phyloP scores from a whole-genome alignment of 2,797 vertebrate genomes.

The Otus scops region DNA sequence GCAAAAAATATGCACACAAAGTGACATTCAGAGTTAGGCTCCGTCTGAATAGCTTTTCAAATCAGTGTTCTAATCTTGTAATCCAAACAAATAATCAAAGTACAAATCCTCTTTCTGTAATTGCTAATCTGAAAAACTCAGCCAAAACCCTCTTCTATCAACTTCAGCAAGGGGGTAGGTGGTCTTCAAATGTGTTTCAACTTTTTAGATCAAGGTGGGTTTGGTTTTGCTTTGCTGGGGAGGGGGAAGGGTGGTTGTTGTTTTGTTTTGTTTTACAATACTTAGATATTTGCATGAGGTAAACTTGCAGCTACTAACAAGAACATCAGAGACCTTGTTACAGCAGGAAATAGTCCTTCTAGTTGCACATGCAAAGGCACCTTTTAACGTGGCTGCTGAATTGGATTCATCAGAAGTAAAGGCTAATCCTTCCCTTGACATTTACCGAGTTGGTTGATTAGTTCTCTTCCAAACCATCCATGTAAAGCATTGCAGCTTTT shows the following conservation, averaged over 20 bases:
- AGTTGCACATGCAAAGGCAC: neutral
- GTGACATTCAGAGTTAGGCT: neutral
- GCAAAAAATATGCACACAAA: neutral
- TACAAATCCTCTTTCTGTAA: neutral
- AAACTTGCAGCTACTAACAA: neutral
- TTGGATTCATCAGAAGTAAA: constrained; percentile 14
- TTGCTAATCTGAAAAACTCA: neutral
- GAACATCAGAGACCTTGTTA: neutral
- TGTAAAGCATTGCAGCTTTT: neutral
- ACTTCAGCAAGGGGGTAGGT: neutral
- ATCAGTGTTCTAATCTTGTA: neutral
- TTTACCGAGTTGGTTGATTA: neutral
- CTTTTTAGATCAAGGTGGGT: neutral
- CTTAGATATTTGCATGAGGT: neutral
- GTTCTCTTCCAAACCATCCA: neutral
- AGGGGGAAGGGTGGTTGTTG: neutral
- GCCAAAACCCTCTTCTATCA: neutral
- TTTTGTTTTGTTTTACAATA: neutral
- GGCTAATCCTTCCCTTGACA: constrained; percentile 34
- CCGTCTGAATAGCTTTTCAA: neutral
- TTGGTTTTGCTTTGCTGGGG: neutral
- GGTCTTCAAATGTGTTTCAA: neutral
- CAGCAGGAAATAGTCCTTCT: neutral
- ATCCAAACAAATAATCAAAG: neutral
- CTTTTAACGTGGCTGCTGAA: neutral